A percentile compares a stretch with the other conserved stretches of the same genome.
These are phyloP conservation scores for Ornithoptera alexandrae DNA, from an alignment of 2,888 invertebrate species.

Conservation along the genomic window DNA sequence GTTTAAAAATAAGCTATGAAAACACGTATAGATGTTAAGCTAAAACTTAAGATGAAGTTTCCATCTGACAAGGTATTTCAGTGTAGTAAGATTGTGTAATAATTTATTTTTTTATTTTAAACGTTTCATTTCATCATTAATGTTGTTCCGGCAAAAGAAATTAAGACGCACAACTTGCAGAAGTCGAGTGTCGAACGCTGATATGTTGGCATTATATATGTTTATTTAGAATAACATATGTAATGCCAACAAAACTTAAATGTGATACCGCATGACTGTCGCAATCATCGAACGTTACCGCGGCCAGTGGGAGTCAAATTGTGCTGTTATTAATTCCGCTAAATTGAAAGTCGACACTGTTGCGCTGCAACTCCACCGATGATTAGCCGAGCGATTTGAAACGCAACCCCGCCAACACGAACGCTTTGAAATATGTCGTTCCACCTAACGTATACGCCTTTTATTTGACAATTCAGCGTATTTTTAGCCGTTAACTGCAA, in stretches of 20 bases:
- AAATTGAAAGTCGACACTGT: constrained; percentile 60
- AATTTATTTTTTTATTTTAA: too few species aligned
- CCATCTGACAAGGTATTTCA: background rate
- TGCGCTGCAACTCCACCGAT: constrained; percentile 38
- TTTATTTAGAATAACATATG: constrained; percentile 4
- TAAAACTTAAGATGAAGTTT: background rate
- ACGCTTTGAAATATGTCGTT: constrained; percentile 35
- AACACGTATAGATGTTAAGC: background rate
- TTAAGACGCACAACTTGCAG: background rate
- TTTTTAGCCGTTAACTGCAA: constrained; percentile 12
- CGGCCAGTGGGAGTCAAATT: constrained; percentile 43
- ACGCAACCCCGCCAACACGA: constrained; percentile 30
- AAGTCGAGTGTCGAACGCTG: background rate
- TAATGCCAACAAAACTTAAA: constrained; percentile 34
- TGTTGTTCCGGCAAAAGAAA: too few species aligned
- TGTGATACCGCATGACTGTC: constrained; percentile 34
- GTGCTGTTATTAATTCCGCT: constrained; percentile 64
- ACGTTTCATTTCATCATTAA: too few species aligned
- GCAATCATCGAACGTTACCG: constrained; percentile 31
- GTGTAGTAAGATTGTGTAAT: too few species aligned
- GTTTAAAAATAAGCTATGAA: background rate
- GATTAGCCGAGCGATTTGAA: constrained; percentile 39
- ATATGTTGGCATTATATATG: background rate
- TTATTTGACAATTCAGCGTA: constrained; percentile 14
- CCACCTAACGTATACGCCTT: background rate